Percentiles rank a stretch among this genome's conserved stretches.
Conservation (phyloP, 2,888 invertebrate species). For the Pseudococcus longispinus region DNA sequence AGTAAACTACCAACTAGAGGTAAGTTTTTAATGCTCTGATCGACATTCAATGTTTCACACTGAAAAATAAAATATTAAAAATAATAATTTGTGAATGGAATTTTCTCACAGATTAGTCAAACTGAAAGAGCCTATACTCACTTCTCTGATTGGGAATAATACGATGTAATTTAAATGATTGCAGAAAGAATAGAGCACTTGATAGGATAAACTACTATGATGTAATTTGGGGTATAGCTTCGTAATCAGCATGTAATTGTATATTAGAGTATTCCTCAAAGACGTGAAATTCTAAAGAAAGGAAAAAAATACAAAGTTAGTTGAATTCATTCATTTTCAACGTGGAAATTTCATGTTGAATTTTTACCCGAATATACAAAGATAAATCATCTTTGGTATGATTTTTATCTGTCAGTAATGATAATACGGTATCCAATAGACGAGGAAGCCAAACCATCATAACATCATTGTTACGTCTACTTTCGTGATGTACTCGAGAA, state of each 20-base stretch:
- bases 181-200: conserved; percentile 44
- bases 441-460: conserved; percentile 38
- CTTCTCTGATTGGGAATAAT: conserved; percentile 46
- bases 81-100: too few relatives aligned
- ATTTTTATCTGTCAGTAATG: conserved; percentile 37
- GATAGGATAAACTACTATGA: conserved; percentile 38
- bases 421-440: conserved; percentile 20
- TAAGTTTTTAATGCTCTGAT: conserved; percentile 47
- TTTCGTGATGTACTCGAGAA: conserved; percentile 40
- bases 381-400: conserved; percentile 41
- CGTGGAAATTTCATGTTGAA: neutral
- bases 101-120: too few relatives aligned
- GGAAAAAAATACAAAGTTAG: neutral
- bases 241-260: conserved; percentile 18
- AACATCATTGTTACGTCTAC: neutral
- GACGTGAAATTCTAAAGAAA: conserved; percentile 22
- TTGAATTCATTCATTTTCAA: neutral
- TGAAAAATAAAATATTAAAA: conserved; percentile 18
- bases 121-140: neutral
- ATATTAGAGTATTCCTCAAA: conserved; percentile 37
- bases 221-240: conserved; percentile 45
- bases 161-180: conserved; percentile 23
- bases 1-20: conserved; percentile 44
- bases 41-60: conserved; percentile 52
- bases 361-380: conserved; percentile 20